phyloP scores from a whole-genome alignment of 2,888 invertebrate species.

The Yponomeuta cagnagella region DNA sequence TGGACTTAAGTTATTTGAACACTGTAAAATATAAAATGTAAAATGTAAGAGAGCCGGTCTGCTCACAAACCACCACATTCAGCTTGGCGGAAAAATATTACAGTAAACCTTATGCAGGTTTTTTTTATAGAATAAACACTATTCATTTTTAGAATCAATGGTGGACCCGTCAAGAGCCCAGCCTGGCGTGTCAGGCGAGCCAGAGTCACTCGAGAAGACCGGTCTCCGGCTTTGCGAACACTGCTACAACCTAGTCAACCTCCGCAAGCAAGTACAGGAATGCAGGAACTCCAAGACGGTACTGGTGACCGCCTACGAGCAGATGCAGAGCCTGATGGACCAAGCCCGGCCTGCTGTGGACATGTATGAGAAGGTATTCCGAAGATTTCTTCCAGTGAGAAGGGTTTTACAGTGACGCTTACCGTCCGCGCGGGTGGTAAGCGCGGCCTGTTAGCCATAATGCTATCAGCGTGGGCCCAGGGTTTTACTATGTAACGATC shows the following conservation, averaged over 20 bases:
- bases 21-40: no score
- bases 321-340: conserved; percentile 84
- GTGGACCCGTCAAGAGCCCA: conserved; percentile 63
- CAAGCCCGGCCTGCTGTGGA: conserved; percentile 82
- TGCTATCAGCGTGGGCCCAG: no score
- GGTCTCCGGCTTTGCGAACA: conserved; percentile 83
- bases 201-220: conserved; percentile 69
- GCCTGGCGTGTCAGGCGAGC: conserved; percentile 36
- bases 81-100: no score
- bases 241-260: conserved; percentile 87
- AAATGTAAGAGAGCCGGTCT: no score
- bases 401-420: no score
- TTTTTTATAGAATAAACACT: no score
- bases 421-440: no score
- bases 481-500: no score
- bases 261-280: conserved; percentile 86
- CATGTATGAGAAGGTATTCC: conserved; percentile 77
- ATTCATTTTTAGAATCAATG: conserved; percentile 50
- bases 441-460: no score
- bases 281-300: conserved; percentile 86
- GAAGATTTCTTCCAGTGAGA: neutral
- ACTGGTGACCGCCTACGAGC: conserved; percentile 88
- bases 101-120: no score
- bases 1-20: no score
- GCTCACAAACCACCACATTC: no score